phyloP scores from a whole-genome alignment of 1,140 invertebrate genomes.

The Mycetomoellerius zeteki region DNA sequence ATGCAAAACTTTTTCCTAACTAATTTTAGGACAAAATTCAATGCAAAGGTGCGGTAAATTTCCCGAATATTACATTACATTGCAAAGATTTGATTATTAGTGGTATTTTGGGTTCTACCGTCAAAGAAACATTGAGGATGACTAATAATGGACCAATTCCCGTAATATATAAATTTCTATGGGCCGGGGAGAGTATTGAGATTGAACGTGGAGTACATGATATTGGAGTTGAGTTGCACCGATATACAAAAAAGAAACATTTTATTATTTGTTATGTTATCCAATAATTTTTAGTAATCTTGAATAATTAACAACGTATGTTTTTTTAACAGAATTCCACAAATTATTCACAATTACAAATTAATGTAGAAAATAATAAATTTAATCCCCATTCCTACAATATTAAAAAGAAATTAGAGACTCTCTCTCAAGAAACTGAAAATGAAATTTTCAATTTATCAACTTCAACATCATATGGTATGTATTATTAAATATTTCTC shows the following conservation, averaged over 20 bases:
- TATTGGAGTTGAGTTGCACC: background rate
- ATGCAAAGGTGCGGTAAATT: slow-evolving; percentile 85
- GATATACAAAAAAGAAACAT: background rate
- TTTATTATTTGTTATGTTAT: slow-evolving; percentile 7
- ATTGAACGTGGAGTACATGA: slow-evolving; percentile 55
- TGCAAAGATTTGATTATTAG: slow-evolving; percentile 81
- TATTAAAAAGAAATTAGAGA: background rate
- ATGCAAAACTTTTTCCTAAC: background rate
- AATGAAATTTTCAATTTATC: background rate
- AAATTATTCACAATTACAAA: background rate
- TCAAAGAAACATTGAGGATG: slow-evolving; percentile 80
- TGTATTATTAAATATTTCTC: background rate
- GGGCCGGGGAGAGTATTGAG: slow-evolving; percentile 79
- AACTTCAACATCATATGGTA: slow-evolving; percentile 10
- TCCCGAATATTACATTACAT: slow-evolving; percentile 83
- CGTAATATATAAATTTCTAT: slow-evolving; percentile 83
- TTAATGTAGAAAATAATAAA: background rate
- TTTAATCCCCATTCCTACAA: background rate
- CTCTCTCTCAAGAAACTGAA: background rate
- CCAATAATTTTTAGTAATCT: background rate
- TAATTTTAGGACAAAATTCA: slow-evolving; percentile 83
- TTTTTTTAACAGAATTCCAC: slow-evolving; percentile 9
- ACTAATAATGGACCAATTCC: slow-evolving; percentile 85
- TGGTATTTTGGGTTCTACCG: slow-evolving; percentile 79
- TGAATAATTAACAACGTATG: background rate